Percentiles rank a stretch among this genome's conserved stretches.
phyloP scores from a whole-genome alignment of 2,797 vertebrate genomes.

The Nasua narica region DNA sequence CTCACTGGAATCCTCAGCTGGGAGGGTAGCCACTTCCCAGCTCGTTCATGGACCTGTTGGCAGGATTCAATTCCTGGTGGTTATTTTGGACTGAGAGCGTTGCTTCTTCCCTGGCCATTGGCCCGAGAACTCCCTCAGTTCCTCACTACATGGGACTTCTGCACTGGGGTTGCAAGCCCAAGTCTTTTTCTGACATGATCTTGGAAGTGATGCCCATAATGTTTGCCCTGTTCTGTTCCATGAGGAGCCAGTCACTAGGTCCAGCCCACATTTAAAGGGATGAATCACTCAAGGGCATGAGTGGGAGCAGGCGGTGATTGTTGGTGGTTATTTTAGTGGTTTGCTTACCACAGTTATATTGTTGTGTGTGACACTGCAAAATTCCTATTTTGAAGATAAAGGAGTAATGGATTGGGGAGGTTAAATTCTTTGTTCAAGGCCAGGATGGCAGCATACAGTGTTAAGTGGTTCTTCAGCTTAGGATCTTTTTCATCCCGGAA shows the following conservation, averaged over 20 bases:
- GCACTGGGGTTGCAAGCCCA: not conserved
- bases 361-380: not conserved
- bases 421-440: not conserved
- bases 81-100: not conserved
- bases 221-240: not conserved
- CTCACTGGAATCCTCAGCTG: not conserved
- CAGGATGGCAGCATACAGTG: not conserved
- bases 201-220: not conserved
- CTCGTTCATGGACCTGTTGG: not conserved
- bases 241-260: not conserved
- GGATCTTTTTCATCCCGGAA: not conserved
- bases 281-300: not conserved
- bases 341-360: not conserved
- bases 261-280: not conserved
- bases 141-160: not conserved
- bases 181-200: not conserved
- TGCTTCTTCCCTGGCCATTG: not conserved
- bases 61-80: not conserved
- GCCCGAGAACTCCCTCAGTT: not conserved
- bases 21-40: not conserved
- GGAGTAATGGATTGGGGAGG: not conserved
- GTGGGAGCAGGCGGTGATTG: not conserved
- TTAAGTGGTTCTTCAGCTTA: not conserved
- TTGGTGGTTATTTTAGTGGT: not conserved
- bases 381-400: not conserved